phyloP scores from a whole-genome alignment of 2,888 invertebrate species.

The Diplolepis rosae region DNA sequence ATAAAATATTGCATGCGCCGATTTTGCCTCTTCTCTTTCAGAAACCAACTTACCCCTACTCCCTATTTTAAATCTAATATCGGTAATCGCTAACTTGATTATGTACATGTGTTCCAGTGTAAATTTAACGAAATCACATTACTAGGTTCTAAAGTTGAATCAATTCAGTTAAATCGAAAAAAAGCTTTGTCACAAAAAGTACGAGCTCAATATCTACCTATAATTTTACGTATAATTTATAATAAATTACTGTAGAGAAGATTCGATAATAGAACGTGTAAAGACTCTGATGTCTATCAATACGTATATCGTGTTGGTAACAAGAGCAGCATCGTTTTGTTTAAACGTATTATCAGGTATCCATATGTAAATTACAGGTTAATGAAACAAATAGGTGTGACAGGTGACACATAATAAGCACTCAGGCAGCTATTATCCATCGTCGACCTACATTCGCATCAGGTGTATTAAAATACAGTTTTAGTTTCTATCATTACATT shows the following conservation, averaged over 20 bases:
- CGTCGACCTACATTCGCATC: neutral
- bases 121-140: neutral
- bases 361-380: neutral
- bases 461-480: neutral
- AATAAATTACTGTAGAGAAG: no score
- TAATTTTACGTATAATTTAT: no score
- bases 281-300: neutral
- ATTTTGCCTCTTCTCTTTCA: slow-evolving; percentile 4
- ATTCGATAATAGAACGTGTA: no score
- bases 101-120: neutral
- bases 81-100: slow-evolving; percentile 4
- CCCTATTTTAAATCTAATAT: slow-evolving; percentile 1
- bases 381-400: neutral
- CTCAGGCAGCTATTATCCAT: neutral
- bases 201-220: no score
- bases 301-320: neutral
- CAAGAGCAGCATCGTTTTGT: neutral
- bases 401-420: neutral
- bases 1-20: slow-evolving; percentile 11
- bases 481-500: no score
- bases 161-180: no score
- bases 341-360: neutral
- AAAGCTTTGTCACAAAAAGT: no score
- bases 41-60: neutral
- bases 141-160: no score